These are phyloP conservation scores for Lycia hirtaria DNA, from an alignment of 2,888 invertebrate species.

Conservation along the genomic window DNA sequence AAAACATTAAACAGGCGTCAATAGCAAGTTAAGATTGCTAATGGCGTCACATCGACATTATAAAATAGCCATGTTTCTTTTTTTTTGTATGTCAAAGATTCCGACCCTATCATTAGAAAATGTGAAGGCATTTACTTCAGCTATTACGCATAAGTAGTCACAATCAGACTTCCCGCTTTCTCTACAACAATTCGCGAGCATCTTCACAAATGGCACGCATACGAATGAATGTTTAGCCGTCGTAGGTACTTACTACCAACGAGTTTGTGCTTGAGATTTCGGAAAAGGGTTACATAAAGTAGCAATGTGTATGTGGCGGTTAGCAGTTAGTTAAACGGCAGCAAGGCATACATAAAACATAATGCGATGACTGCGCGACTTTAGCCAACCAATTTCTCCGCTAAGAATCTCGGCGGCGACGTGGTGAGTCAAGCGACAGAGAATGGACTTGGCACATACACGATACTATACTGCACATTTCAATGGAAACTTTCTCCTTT, in stretches of 20 bases:
- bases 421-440: slow-evolving; percentile 43
- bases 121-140: slow-evolving; percentile 34
- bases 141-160: slow-evolving; percentile 35
- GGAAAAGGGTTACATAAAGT: slow-evolving; percentile 48
- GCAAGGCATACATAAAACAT: slow-evolving; percentile 74
- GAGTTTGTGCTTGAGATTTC: slow-evolving; percentile 26
- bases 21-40: not conserved
- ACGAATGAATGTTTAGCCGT: slow-evolving; percentile 28
- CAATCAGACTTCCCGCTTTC: slow-evolving; percentile 43
- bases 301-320: slow-evolving; percentile 41
- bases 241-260: too few relatives aligned
- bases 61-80: not conserved
- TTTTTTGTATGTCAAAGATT: slow-evolving; percentile 27
- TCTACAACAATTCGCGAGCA: slow-evolving; percentile 39
- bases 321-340: slow-evolving; percentile 44
- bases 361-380: slow-evolving; percentile 49
- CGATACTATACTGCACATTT: slow-evolving; percentile 27
- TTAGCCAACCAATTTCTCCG: slow-evolving; percentile 72
- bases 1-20: not conserved
- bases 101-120: slow-evolving; percentile 34
- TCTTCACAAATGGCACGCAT: slow-evolving; percentile 42
- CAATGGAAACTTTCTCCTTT: slow-evolving; percentile 11
- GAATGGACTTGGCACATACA: slow-evolving; percentile 24
- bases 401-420: slow-evolving; percentile 65
- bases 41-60: not conserved